phyloP scores from a whole-genome alignment of 2,797 vertebrate species.

The Limosa lapponica region DNA sequence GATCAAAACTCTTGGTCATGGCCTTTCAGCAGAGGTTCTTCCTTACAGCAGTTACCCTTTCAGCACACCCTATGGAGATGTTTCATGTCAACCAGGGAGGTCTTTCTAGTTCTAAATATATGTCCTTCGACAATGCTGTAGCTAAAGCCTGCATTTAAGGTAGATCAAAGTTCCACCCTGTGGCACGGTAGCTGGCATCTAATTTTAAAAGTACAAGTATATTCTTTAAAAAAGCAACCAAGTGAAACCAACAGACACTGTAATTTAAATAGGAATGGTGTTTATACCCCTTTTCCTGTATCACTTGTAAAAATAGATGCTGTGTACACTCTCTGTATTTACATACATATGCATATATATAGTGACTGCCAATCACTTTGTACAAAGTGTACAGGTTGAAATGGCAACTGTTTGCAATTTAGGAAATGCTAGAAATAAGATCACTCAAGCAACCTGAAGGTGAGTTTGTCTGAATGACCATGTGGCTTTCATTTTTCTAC shows the following conservation, averaged over 20 bases:
- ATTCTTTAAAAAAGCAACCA: neutral
- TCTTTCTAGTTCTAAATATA: neutral
- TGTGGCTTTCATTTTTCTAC: neutral
- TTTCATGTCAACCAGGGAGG: neutral
- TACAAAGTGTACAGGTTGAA: neutral
- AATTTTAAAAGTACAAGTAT: conserved; percentile 7
- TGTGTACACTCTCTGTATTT: neutral
- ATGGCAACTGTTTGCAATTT: neutral
- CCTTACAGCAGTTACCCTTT: neutral
- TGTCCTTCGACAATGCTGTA: neutral
- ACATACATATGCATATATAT: neutral
- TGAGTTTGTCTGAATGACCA: neutral
- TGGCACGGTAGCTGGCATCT: neutral
- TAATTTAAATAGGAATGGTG: conserved; percentile 6
- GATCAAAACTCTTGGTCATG: neutral
- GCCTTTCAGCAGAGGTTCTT: neutral
- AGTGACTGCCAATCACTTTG: neutral
- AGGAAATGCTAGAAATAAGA: neutral
- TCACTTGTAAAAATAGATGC: neutral
- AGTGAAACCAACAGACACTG: neutral
- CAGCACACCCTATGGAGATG: neutral
- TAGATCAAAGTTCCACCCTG: neutral
- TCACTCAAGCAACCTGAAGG: neutral
- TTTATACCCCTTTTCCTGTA: neutral
- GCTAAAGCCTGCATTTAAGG: neutral